Percentiles rank a stretch among this genome's conserved stretches.
Evolutionary conservation across 2,888 invertebrate species (phyloP).

Genomic region (Falcaria lacertinaria): DNA sequence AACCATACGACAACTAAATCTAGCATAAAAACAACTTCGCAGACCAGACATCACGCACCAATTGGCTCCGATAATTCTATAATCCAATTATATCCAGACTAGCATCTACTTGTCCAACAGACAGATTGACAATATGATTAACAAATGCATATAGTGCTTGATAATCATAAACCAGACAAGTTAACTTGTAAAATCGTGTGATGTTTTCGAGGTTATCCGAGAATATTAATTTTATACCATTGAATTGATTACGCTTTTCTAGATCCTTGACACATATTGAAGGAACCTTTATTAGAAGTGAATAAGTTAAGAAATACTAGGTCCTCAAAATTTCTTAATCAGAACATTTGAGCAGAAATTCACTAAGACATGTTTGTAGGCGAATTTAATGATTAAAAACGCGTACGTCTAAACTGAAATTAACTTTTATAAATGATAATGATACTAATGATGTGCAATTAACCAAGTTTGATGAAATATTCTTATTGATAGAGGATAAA

Average conservation of each 20-base stretch:
- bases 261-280: not conserved
- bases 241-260: not conserved
- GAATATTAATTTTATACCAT: not conserved
- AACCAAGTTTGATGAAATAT: no score
- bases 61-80: slow-evolving; percentile 46
- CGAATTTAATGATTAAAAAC: no score
- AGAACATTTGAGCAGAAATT: no score
- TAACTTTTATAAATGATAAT: no score
- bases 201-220: not conserved
- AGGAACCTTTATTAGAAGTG: no score
- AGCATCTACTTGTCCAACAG: slow-evolving; percentile 33
- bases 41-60: slow-evolving; percentile 54
- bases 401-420: no score
- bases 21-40: slow-evolving; percentile 5
- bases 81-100: slow-evolving; percentile 53
- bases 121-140: slow-evolving; percentile 11
- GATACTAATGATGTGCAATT: no score
- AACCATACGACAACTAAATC: not conserved
- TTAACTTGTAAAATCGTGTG: not conserved
- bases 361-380: no score
- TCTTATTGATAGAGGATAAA: no score
- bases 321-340: no score
- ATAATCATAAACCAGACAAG: not conserved
- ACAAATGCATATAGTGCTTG: not conserved
- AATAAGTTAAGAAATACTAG: no score